Evolutionary conservation across 2,888 invertebrate species (phyloP), one percentile per base, ranked within the genome.

Genomic region (Adelognathus sp.): DNA sequence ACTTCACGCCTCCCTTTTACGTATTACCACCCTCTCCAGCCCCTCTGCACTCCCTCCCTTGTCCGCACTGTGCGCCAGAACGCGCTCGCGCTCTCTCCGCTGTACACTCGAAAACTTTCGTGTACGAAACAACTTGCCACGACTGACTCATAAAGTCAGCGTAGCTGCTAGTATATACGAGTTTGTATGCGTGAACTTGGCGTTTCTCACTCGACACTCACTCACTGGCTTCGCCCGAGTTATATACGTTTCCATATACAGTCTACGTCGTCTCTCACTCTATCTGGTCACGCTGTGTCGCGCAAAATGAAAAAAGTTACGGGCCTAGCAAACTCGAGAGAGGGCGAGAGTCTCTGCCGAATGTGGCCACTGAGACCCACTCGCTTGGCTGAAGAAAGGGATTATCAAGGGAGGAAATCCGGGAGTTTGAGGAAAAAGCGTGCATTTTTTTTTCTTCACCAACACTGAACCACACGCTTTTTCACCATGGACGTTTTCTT

Each of bases 1-100:
- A 87, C 87, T 87, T 88, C 86, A 84, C 86, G 84, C 87, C 86
- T 87, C 86, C 87, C 87, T 86, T 87, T 85, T 85, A 82, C 86
- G 82, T 84, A 86, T 86, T 87, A 87, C 81, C 84, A 79, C 79
- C 82, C 81, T 79, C 46, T 67, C 14, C 14, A 61, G 24, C 39
- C 50, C 56, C 58, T 24, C 36, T 39, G 24, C 21, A 29, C 31
- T 16, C 31, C 9, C 27, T 33, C 33, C 9, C 9, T 33, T 33
- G 5, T 33, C 9, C 39, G 31, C 50, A n/a, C 50, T 50, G 9
- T 50, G 50, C n/a, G 50, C 50, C 9, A 50, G 21, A 50, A 11
- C 50, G 9, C 24, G 16, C n/a, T 6, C 50, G 21, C 36, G 11
- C 21, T 24, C n/a, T n/a, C n/a, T n/a, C n/a, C n/a, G n/a, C n/a